Base-by-base conservation (phyloP, 2,888 invertebrate species). In the Smittia sp. region DNA sequence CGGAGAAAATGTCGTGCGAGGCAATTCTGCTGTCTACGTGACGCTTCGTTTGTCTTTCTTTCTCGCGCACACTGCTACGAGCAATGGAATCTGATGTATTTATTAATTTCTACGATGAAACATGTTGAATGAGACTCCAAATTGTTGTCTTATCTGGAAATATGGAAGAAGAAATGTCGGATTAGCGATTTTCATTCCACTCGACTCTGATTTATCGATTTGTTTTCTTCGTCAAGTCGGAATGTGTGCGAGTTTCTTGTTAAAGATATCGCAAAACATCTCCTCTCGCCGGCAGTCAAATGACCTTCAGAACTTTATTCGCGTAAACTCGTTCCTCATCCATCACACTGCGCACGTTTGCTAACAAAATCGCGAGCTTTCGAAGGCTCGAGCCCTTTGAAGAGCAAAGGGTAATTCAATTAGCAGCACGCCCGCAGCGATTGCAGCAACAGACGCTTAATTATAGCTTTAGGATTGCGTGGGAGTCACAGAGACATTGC, bases 21-120 rank as follows among this genome's bases (percentile, higher is more conserved):
- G 58, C 18, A 22, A 4, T 58, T 58, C 6, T 15, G 68, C 20
- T 46, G 41, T 41, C 46, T 68, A 68, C 68, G 68, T 68, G 68
- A 68, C 68, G 3, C 1, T 58, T 6, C 1, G 58, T 18, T 7
- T 58, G 46, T 58, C 2, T 18, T 18, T 58, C 58, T 58, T 58
- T 46, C 15, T 13, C 18, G 4, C 18, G 22, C 58, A 58, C 58
- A 58, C 2, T 18, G 18, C 18, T 7, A 22, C 18, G 2, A 9
- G 6, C 9, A 58, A 58, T n/a, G 11, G n/a, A 22, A 58, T 18
- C 58, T 58, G 58, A 58, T 58, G 58, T 58, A 58, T 22, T 18
- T 52, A 11, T n/a, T 58, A 15, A 13, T 58, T 22, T 18, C 18
- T 18, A 58, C 18, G 2, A 4, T 22, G 58, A 58, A 58, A 58